phyloP scores from a whole-genome alignment of 1,140 invertebrate genomes.

The Papilio helenus region DNA sequence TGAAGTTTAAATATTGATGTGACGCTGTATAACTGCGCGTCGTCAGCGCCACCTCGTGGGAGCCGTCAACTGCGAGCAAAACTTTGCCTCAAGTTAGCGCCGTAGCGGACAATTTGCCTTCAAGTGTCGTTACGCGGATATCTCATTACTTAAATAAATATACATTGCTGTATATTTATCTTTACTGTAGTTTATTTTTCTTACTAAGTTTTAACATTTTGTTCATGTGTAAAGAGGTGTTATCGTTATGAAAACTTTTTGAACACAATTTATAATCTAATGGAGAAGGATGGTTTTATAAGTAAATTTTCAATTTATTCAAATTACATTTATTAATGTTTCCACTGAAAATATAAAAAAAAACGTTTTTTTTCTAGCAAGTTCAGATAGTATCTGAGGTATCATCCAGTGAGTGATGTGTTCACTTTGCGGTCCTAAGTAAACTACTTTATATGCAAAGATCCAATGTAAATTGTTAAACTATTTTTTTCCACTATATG shows the following conservation, averaged over 20 bases:
- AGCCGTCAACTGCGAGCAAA: background rate
- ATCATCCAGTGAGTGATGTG: constrained; percentile 1
- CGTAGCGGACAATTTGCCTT: background rate
- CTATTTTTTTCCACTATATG: background rate
- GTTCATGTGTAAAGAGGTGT: background rate
- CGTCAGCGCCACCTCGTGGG: background rate
- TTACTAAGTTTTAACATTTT: background rate
- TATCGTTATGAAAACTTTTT: background rate
- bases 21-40: background rate
- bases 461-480: background rate
- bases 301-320: too few species aligned
- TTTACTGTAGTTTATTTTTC: background rate
- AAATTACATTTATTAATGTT: too few species aligned
- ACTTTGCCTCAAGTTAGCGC: background rate
- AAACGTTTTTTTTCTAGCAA: background rate
- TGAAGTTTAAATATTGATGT: background rate
- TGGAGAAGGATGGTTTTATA: too few species aligned
- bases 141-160: constrained; percentile 3
- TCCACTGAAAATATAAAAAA: too few species aligned
- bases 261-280: too few species aligned
- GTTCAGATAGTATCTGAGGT: background rate
- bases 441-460: constrained; percentile 5
- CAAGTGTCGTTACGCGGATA: constrained; percentile 6
- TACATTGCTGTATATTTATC: background rate
- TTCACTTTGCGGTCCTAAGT: background rate